Evolutionary conservation across 2,888 invertebrate genomes (phyloP), one percentile per base, ranked within the genome.

Genomic region (Tortricodes alternella): DNA sequence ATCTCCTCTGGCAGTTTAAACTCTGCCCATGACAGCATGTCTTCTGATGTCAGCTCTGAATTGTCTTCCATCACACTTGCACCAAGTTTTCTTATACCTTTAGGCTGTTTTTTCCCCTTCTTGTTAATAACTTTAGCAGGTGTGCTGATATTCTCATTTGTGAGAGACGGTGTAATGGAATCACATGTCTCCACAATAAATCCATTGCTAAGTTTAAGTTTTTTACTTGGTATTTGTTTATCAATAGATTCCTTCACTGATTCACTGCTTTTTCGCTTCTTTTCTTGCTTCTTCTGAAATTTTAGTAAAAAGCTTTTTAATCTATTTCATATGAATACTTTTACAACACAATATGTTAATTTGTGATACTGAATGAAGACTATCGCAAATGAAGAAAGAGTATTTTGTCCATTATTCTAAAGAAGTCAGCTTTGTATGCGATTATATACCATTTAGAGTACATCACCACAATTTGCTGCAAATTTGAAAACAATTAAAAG

Each of bases 1-100:
- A 99, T 92, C 2, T 92, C 79, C 2, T 92, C 87, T 0, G 95
- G 95, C 8, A 98, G 92, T 66, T 94, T 94, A 55, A 94, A 91
- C 46, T 92, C 91, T 5, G 91, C 91, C 96, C 96, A 96, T 0
- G 92, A 90, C 64, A 92, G 72, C 84, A 92, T 86, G 65, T 92
- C 89, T 62, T 89, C 89, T 0, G 88, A 64, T 0, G 85, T 80
- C 23, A 89, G 68, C 9, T 71, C 63, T 0, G 73, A 73, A 1
- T 51, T 59, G 7, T 62, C 64, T 32, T 76, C 70, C 0, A 64
- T 64, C 19, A 71, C 61, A 60, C 75, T 72, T 61, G 80, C 85
- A 7, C 87, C 89, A 29, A 88, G 62, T 61, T 84, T 87, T 51
- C 55, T 58, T 24, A 62, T 51, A 53, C 48, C 50, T 61, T 63